Percentiles rank a stretch among this genome's conserved stretches.
Conservation (phyloP, 2,797 vertebrate species). For the Arrhamphus sclerolepis region DNA sequence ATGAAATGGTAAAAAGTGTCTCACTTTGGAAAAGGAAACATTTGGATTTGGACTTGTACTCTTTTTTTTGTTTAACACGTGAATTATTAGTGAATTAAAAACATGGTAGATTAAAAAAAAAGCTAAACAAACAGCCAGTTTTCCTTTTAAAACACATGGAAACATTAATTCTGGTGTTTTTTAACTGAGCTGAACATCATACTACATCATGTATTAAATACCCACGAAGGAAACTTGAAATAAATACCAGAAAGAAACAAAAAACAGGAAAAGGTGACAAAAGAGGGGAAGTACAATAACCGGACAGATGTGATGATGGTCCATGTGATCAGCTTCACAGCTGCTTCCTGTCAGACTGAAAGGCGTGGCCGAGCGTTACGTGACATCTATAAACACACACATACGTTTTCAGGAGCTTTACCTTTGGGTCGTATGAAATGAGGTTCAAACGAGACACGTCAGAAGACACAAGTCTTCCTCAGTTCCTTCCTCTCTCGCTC, state of each 20-base stretch:
- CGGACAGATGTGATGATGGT: constrained; percentile 35
- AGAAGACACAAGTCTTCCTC: not conserved
- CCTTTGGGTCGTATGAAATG: not conserved
- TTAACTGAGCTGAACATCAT: constrained; percentile 1
- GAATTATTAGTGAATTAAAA: too few species aligned
- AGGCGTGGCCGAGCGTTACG: constrained; percentile 45
- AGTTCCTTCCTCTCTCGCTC: constrained; percentile 11
- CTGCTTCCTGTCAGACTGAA: constrained; percentile 55
- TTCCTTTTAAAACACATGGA: not conserved
- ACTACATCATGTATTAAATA: constrained; percentile 16
- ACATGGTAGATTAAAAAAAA: too few species aligned
- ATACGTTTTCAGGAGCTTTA: constrained; percentile 14
- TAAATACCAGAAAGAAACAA: constrained; percentile 45
- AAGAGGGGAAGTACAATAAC: constrained; percentile 47
- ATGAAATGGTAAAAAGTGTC: too few species aligned
- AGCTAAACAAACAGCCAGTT: too few species aligned
- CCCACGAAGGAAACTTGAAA: constrained; percentile 28
- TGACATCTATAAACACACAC: constrained; percentile 33
- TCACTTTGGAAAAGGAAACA: too few species aligned
- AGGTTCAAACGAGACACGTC: not conserved
- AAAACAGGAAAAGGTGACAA: constrained; percentile 73
- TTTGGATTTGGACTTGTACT: too few species aligned
- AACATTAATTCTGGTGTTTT: too few species aligned
- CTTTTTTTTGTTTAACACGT: too few species aligned
- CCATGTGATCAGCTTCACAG: constrained; percentile 48